A percentile compares a stretch with the other conserved stretches of the same genome.
phyloP scores from a whole-genome alignment of 2,113 vertebrate genomes.

The Apeltes quadracus region DNA sequence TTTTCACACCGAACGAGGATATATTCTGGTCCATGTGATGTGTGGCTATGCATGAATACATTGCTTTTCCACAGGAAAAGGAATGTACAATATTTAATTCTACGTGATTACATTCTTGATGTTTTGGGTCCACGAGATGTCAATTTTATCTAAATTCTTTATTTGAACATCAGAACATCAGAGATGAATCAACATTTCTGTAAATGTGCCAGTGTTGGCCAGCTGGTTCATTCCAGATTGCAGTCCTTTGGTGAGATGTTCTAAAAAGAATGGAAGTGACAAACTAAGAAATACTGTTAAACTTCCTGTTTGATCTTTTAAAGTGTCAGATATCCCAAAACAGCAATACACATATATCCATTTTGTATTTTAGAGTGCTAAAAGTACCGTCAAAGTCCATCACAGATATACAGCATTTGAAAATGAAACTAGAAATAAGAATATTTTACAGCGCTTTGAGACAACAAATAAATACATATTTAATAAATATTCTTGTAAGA shows the following conservation, averaged over 20 bases:
- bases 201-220: conserved; percentile 16
- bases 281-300: background rate
- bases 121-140: background rate
- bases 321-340: background rate
- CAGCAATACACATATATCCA: background rate
- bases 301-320: background rate
- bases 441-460: background rate
- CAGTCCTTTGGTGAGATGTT: conserved; percentile 19
- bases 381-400: background rate
- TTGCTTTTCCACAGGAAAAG: background rate
- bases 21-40: background rate
- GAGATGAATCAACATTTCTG: conserved; percentile 13
- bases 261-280: conserved; percentile 1
- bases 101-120: background rate
- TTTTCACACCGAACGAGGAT: background rate
- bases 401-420: background rate
- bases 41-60: background rate
- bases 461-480: background rate
- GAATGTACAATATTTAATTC: background rate
- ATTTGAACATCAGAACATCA: conserved; percentile 7
- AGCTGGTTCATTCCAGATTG: conserved; percentile 16
- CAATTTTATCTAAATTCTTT: background rate
- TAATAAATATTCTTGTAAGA: background rate
- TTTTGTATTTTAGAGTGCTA: background rate
- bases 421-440: background rate